Evolutionary conservation across 1,140 invertebrate genomes (phyloP), one percentile per base, ranked within the genome.

Genomic region (Laupala kohalensis): DNA sequence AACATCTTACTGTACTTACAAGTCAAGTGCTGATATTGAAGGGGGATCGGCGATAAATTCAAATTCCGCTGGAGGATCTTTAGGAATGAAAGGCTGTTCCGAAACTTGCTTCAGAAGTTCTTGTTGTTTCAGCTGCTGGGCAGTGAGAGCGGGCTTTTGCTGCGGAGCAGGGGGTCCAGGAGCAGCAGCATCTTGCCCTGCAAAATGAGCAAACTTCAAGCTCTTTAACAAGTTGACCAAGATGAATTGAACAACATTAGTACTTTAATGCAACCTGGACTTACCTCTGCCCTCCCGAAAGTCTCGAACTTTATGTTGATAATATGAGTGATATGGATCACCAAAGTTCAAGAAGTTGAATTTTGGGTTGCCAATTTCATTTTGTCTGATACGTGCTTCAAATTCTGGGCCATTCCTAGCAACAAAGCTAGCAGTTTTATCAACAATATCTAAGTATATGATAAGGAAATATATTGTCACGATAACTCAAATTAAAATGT

Each of bases 271-370:
- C 2, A 64, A 27, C 15, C 19, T 19, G 5, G 3, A 74, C 76
- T 81, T 80, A 87, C 88, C 88, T 86, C 92, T 94, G 53, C 94
- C 94, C 79, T 97, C 95, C 74, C 89, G 88, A 78, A 97, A 96
- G 78, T 99, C 96, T 78, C 94, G 95, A 26, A 99, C 96, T 83
- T 98, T 99, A 79, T 98, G 93, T 76, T 97, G 91, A 84, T 99
- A 99, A 78, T 99, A 99, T 0, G 95, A 95, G 89, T 99, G 93
- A 79, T 99, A 99, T 0, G 98, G 97, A 83, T 99, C 97, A 2
- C 93, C 93, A 73, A 89, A 84, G 78, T 94, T 97, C n/a, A 99
- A 84, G 80, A 99, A 99, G 80, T 96, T 96, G 78, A 99, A 99
- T 79, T 98, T 98, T 2, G 95, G 93, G 83, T 99, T 99, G 62